These are phyloP conservation scores for Bombus terrestris DNA, from an alignment of 1,140 invertebrate genomes.

Conservation along the genomic window DNA sequence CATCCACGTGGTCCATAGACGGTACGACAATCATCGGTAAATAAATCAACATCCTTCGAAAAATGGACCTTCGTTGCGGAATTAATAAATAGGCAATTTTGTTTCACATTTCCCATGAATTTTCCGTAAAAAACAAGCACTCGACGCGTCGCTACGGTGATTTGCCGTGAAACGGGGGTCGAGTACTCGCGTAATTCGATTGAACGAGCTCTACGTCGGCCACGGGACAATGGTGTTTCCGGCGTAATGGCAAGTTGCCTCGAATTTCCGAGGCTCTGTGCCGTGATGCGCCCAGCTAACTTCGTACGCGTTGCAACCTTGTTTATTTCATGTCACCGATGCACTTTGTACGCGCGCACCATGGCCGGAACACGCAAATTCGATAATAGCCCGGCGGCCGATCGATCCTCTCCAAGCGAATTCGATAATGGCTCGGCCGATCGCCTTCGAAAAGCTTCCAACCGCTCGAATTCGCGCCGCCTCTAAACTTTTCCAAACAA, in stretches of 20 bases:
- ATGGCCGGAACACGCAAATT: constrained; percentile 29
- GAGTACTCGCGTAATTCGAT: constrained; percentile 69
- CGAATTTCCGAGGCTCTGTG: constrained; percentile 8
- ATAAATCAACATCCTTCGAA: background rate
- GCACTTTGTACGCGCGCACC: constrained; percentile 38
- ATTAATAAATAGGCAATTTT: background rate
- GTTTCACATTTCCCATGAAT: background rate
- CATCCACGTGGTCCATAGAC: no score
- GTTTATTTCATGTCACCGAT: constrained; percentile 43
- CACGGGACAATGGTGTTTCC: constrained; percentile 65
- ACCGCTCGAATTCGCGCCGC: background rate
- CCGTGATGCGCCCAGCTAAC: constrained; percentile 39
- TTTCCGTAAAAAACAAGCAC: background rate
- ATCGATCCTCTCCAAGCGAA: constrained; percentile 14
- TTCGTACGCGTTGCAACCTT: constrained; percentile 40
- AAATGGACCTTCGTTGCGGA: background rate
- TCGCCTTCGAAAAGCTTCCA: background rate
- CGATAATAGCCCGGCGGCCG: constrained; percentile 14
- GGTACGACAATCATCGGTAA: no score
- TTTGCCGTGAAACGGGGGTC: constrained; percentile 33
- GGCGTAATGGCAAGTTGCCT: constrained; percentile 41
- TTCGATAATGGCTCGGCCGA: constrained; percentile 21
- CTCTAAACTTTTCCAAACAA: background rate
- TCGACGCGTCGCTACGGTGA: background rate
- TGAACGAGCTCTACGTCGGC: constrained; percentile 68